Evolutionary conservation across 2,888 invertebrate genomes (phyloP).

Genomic region (Mythimna impura): DNA sequence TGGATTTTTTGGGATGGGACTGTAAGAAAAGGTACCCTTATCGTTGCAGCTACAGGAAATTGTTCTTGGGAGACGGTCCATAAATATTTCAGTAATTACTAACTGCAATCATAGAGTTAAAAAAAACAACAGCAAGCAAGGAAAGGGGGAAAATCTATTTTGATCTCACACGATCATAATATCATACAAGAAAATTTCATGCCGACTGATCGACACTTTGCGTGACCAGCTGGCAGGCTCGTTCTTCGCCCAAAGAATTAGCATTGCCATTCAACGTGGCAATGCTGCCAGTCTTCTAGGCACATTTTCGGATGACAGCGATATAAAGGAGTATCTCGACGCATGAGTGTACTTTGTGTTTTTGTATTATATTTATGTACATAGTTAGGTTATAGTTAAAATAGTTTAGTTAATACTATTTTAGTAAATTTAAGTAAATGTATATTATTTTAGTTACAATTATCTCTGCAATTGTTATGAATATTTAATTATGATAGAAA

Average conservation of each 20-base stretch:
- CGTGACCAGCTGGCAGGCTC: no score
- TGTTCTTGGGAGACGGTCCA: not conserved
- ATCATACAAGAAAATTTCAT: no score
- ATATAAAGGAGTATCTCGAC: no score
- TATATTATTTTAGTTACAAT: not conserved
- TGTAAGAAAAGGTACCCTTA: not conserved
- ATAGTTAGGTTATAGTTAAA: no score
- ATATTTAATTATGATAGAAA: slow-evolving; percentile 8
- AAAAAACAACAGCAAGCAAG: not conserved
- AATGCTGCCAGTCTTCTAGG: no score
- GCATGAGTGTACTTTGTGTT: no score
- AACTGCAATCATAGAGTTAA: not conserved
- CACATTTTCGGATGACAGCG: no score
- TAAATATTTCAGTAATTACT: not conserved
- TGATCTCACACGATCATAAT: not conserved
- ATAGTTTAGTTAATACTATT: no score
- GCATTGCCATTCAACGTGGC: no score
- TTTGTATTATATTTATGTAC: no score
- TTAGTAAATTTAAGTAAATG: slow-evolving; percentile 12
- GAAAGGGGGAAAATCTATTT: not conserved
- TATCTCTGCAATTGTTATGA: not conserved
- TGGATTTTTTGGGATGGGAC: not conserved
- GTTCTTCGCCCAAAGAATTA: no score
- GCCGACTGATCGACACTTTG: no score
- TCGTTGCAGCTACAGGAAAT: not conserved